A percentile compares a stretch with the other conserved stretches of the same genome.
These are phyloP conservation scores for Enteromius afrohamiltoni DNA, from an alignment of 2,797 vertebrate genomes.

Conservation along the genomic window DNA sequence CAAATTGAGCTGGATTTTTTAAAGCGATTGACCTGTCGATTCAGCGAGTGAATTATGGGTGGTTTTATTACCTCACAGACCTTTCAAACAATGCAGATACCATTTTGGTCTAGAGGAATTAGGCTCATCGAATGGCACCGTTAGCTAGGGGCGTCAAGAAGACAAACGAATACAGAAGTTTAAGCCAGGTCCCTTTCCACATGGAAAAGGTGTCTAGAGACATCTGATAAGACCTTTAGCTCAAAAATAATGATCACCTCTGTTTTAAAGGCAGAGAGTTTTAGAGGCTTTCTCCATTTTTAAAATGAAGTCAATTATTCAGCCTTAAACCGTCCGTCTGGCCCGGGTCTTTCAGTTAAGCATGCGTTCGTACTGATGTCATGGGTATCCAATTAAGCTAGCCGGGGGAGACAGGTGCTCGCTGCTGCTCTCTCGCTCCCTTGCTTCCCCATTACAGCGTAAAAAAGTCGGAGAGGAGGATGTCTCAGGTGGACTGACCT, in stretches of 20 bases:
- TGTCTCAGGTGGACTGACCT: slow-evolving; percentile 69
- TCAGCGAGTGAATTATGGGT: slow-evolving; percentile 30
- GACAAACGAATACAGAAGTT: not conserved
- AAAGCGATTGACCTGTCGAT: slow-evolving; percentile 38
- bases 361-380: slow-evolving; percentile 42
- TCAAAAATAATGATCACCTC: slow-evolving; percentile 49
- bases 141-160: not conserved
- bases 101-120: not conserved
- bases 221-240: slow-evolving; percentile 40
- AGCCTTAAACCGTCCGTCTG: slow-evolving; percentile 43
- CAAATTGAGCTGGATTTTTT: slow-evolving; percentile 36
- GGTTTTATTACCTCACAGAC: slow-evolving; percentile 35
- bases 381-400: slow-evolving; percentile 55
- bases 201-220: slow-evolving; percentile 2
- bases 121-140: not conserved
- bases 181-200: not conserved
- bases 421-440: slow-evolving; percentile 39
- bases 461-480: slow-evolving; percentile 70
- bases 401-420: slow-evolving; percentile 27
- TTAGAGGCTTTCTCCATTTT: slow-evolving; percentile 21
- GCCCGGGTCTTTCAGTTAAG: slow-evolving; percentile 50
- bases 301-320: slow-evolving; percentile 53
- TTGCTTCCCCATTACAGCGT: slow-evolving; percentile 55
- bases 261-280: slow-evolving; percentile 26
- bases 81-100: slow-evolving; percentile 30